Evolutionary conservation across 2,888 invertebrate species (phyloP).

Genomic region (Ichneumon xanthorius): DNA sequence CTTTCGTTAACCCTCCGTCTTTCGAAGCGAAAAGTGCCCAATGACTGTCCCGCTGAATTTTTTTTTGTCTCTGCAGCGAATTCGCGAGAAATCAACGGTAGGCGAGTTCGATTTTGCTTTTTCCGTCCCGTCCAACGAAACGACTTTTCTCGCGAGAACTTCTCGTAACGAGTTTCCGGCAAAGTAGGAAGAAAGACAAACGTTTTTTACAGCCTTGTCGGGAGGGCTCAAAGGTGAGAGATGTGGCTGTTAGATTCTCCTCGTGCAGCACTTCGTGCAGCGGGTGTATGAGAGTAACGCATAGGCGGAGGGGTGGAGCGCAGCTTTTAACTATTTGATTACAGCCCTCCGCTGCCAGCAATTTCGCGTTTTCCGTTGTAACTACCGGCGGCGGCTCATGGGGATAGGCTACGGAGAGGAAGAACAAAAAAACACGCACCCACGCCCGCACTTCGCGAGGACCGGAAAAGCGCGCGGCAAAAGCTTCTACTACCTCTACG

Average conservation of each 20-base stretch:
- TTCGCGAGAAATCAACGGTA: background rate
- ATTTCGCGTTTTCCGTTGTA: conserved; percentile 77
- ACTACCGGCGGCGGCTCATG: conserved; percentile 69
- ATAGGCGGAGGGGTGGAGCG: conserved; percentile 39
- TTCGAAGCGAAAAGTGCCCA: background rate
- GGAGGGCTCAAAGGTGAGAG: conserved; percentile 4
- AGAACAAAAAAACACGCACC: conserved; percentile 67
- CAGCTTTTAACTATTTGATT: conserved; percentile 83
- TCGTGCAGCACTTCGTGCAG: conserved; percentile 8
- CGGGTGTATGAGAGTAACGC: conserved; percentile 35
- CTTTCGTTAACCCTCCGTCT: background rate
- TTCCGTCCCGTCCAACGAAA: background rate
- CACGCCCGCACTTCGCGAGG: conserved; percentile 72
- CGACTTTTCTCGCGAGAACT: conserved; percentile 14
- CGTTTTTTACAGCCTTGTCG: conserved; percentile 62
- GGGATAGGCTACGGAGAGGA: background rate
- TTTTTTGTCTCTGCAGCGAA: background rate
- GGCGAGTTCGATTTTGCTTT: background rate
- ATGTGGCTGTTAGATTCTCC: conserved; percentile 16
- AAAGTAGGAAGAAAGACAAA: conserved; percentile 57
- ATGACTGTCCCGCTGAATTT: background rate
- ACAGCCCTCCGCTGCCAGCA: conserved; percentile 76
- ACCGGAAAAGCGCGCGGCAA: conserved; percentile 50
- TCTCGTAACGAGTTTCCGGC: conserved; percentile 54
- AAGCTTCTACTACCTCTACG: conserved; percentile 50